Evolutionary conservation across 1,140 invertebrate species (phyloP), one percentile per base, ranked within the genome.

Genomic region (Drosophila lowei): DNA sequence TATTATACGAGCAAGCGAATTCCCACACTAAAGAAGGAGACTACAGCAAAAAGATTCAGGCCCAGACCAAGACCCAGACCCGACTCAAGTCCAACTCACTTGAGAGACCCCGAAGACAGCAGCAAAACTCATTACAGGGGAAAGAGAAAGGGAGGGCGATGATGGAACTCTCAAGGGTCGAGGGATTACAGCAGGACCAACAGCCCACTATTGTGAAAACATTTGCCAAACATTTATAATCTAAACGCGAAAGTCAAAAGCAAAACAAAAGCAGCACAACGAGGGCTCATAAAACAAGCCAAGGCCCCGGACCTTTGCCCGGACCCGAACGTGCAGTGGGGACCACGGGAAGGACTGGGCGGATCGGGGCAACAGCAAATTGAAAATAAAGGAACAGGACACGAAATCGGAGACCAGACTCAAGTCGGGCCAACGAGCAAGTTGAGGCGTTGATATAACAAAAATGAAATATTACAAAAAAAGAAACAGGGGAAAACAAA

Each of bases 201-300:
- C 49, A 71, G 46, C 47, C 50, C 55, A 62, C 65, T 72, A 76
- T 76, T 81, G 72, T 81, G 54, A 73, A 77, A 81, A 81, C 78
- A 81, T 81, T 80, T 81, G 67, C 61, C 56, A 81, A 81, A 74
- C 79, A 77, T 81, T 81, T 83, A 81, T 74, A 83, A 81, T 77
- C 79, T 81, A 77, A 81, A 50, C 68, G 62, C 78, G 67, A 77
- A 80, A 81, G 72, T 72, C 67, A 77, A 80, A 75, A 72, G 58
- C 77, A 80, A 80, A 80, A 80, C 77, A 80, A 79, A 79, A 64
- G 57, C 66, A 66, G 48, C 57, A 56, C 53, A 74, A 59, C 60
- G 65, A 72, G 54, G 59, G 67, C 77, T 80, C 54, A 76, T 72
- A 76, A 72, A 76, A 72, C 61, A 57, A 52, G 30, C 30, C 46